Evolutionary conservation across 2,113 vertebrate genomes (phyloP).

Genomic region (Cepphus grylle): DNA sequence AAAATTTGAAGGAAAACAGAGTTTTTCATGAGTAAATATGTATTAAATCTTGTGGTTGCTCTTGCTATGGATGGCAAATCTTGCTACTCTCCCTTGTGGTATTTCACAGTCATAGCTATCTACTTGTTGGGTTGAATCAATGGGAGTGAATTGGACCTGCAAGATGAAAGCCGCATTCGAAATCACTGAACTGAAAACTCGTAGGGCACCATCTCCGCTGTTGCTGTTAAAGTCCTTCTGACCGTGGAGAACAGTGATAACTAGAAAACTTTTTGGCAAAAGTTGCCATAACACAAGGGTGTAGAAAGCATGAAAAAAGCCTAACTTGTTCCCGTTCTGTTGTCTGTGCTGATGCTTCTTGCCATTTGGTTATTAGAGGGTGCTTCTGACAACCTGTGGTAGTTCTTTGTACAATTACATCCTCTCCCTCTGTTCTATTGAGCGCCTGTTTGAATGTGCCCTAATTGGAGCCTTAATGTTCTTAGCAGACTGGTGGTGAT

Average conservation of each 20-base stretch:
- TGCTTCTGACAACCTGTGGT: not conserved
- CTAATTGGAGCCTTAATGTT: not conserved
- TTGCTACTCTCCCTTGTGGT: not conserved
- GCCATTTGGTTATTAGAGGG: fast-evolving
- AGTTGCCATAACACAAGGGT: not conserved
- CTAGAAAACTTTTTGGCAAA: not conserved
- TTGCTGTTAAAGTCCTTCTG: not conserved
- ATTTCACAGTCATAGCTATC: not conserved
- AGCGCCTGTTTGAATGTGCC: not conserved
- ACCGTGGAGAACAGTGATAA: not conserved
- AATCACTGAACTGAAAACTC: not conserved
- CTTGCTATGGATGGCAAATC: not conserved
- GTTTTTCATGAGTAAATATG: not conserved
- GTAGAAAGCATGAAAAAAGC: not conserved
- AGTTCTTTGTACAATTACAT: not conserved
- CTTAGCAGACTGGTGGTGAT: not conserved
- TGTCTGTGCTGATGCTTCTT: not conserved
- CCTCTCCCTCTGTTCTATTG: not conserved
- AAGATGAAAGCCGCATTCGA: not conserved
- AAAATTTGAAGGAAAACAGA: not conserved
- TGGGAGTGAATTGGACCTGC: not conserved
- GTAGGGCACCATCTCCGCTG: not conserved
- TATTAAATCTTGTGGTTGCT: not conserved
- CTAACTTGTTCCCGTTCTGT: not conserved
- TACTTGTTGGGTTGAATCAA: not conserved